These are phyloP conservation scores for Eolophus roseicapilla DNA, from an alignment of 2,113 vertebrate species.

Conservation along the genomic window DNA sequence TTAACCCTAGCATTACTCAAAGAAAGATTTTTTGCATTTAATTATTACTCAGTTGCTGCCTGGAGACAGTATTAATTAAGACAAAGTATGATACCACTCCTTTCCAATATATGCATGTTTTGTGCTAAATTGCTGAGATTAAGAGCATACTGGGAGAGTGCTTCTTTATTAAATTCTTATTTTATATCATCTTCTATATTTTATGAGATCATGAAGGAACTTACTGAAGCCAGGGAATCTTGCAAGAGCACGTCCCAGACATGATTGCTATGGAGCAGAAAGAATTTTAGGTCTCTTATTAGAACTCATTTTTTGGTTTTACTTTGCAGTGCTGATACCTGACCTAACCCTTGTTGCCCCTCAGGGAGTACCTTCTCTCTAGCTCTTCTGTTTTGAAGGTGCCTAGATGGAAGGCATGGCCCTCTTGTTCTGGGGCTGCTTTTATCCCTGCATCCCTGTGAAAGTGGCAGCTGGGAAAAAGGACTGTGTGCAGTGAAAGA, in stretches of 20 bases:
- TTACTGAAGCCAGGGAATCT: background rate
- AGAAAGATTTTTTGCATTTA: background rate
- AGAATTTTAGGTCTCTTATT: background rate
- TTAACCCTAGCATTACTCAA: background rate
- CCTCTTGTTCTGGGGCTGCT: background rate
- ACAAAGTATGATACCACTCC: background rate
- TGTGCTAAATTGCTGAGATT: background rate
- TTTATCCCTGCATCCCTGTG: background rate
- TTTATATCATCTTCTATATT: background rate
- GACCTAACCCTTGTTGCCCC: background rate
- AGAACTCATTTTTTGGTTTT: background rate
- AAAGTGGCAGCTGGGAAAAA: background rate
- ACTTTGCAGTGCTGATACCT: background rate
- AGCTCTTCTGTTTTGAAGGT: background rate
- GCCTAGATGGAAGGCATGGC: background rate
- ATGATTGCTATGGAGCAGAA: background rate
- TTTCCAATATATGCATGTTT: background rate
- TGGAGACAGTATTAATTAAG: background rate
- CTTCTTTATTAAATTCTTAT: background rate
- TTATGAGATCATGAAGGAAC: background rate
- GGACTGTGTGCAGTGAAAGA: background rate
- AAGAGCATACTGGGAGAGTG: background rate
- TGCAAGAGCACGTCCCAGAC: background rate
- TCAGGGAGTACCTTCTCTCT: background rate
- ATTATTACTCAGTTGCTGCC: background rate